Evolutionary conservation across 2,113 vertebrate species (phyloP).

Genomic region (Python bivittatus): DNA sequence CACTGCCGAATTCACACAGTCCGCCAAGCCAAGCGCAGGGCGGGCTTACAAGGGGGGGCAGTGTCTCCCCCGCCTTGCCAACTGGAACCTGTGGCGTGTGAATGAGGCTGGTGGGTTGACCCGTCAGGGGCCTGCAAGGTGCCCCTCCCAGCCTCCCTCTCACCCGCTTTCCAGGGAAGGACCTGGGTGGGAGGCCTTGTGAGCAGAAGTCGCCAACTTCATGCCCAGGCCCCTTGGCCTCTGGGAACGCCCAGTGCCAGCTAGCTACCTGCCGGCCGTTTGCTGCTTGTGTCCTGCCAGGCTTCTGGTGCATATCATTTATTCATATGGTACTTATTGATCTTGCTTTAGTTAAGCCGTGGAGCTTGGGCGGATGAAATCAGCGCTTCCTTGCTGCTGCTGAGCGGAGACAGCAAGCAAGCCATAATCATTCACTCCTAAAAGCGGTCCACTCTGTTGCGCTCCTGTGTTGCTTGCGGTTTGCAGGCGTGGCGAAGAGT

Average conservation of each 20-base stretch:
- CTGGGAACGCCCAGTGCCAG: slow-evolving; percentile 32
- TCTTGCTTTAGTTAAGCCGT: slow-evolving; percentile 46
- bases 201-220: accelerated
- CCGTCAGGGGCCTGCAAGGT: neutral
- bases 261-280: slow-evolving; percentile 26
- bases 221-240: neutral
- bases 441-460: neutral
- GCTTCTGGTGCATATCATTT: slow-evolving; percentile 51
- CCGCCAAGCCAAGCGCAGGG: neutral
- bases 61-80: neutral
- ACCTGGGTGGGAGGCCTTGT: neutral
- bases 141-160: neutral
- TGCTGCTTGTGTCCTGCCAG: slow-evolving; percentile 32
- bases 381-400: neutral
- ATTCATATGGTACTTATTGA: slow-evolving; percentile 59
- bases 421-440: neutral
- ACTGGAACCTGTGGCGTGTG: too few relatives aligned
- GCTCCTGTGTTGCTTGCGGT: neutral
- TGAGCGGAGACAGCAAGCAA: neutral
- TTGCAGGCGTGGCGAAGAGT: neutral
- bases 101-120: too few relatives aligned
- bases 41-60: accelerated
- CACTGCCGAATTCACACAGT: neutral
- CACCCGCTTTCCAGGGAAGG: neutral
- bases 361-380: neutral